Percentiles rank a stretch among this genome's conserved stretches.
phyloP scores from a whole-genome alignment of 2,888 invertebrate species.

The Cheilosia grossa region DNA sequence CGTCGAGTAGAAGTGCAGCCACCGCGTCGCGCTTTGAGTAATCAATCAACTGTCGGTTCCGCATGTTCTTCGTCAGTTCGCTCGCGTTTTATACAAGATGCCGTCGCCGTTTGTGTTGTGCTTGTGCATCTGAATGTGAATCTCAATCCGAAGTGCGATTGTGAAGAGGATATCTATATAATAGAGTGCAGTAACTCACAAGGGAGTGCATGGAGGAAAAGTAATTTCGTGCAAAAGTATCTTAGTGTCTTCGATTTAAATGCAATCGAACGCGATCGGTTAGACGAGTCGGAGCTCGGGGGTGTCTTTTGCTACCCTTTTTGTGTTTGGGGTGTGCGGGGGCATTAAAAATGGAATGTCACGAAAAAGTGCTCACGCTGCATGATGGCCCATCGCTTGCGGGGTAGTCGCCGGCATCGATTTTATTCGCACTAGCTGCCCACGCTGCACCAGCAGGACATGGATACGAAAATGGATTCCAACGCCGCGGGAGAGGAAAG shows the following conservation, averaged over 20 bases:
- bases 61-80: constrained; percentile 58
- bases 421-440: constrained; percentile 23
- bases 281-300: constrained; percentile 18
- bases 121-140: constrained; percentile 22
- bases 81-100: constrained; percentile 40
- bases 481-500: constrained; percentile 37
- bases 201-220: constrained; percentile 14
- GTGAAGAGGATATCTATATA: constrained; percentile 27
- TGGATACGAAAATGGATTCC: constrained; percentile 60
- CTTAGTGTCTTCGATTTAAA: constrained; percentile 13
- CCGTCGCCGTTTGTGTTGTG: constrained; percentile 25
- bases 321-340: constrained; percentile 9
- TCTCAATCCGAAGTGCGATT: constrained; percentile 8
- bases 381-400: constrained; percentile 23
- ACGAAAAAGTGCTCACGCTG: constrained; percentile 56
- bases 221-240: constrained; percentile 42
- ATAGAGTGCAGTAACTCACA: constrained; percentile 36
- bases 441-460: constrained; percentile 41
- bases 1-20: constrained; percentile 57
- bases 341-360: constrained; percentile 54
- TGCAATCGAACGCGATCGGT: constrained; percentile 37
- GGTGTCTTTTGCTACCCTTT: background rate
- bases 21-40: constrained; percentile 70
- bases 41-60: constrained; percentile 72
- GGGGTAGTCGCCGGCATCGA: constrained; percentile 41